Evolutionary conservation across 2,797 vertebrate genomes (phyloP).

Genomic region (Oreochromis mossambicus): DNA sequence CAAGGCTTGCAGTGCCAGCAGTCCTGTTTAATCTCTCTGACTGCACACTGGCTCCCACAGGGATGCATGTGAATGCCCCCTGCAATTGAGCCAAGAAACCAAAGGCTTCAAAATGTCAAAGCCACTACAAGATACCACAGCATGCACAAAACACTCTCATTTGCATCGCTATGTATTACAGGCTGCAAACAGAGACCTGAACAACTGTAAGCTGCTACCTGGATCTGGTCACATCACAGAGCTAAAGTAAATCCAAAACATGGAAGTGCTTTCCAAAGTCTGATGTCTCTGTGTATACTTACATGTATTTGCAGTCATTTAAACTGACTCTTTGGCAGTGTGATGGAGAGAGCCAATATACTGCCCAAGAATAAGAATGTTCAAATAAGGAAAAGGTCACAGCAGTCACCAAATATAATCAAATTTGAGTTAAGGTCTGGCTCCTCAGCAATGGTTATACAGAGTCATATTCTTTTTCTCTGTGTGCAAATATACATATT

Average conservation of each 20-base stretch:
- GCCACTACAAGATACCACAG: background rate
- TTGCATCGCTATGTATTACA: slow-evolving; percentile 1
- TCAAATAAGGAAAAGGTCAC: slow-evolving; percentile 27
- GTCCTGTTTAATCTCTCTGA: slow-evolving; percentile 45
- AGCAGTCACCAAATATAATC: slow-evolving; percentile 17
- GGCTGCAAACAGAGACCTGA: background rate
- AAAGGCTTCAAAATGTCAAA: slow-evolving; percentile 55
- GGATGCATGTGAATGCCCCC: slow-evolving; percentile 37
- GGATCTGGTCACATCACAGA: background rate
- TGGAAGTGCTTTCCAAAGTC: background rate
- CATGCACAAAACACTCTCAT: slow-evolving; percentile 6
- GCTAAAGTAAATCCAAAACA: background rate
- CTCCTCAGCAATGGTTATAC: background rate
- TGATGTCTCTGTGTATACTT: background rate
- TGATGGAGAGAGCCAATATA: background rate
- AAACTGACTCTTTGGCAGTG: slow-evolving; percentile 3
- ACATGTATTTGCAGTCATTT: background rate
- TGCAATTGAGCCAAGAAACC: slow-evolving; percentile 27
- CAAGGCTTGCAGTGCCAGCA: slow-evolving; percentile 6
- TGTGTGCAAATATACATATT: background rate
- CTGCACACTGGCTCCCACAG: slow-evolving; percentile 38
- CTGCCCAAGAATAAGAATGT: background rate
- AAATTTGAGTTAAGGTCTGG: background rate
- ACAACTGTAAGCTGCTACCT: background rate
- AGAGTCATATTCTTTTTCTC: slow-evolving; percentile 1